phyloP scores from a whole-genome alignment of 2,888 invertebrate genomes.

The Diogma glabrata region DNA sequence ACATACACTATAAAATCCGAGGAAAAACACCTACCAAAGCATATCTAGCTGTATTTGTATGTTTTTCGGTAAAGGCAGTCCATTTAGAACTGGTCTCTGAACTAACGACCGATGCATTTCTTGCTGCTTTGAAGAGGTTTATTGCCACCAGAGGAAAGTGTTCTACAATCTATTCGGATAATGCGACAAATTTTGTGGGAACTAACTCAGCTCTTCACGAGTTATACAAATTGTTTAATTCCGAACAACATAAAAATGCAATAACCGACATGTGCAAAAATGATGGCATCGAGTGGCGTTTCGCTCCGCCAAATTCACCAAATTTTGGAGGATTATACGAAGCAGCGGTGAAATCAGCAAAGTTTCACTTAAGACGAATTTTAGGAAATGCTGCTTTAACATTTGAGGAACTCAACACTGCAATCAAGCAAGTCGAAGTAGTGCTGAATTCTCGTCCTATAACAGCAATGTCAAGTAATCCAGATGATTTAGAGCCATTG shows the following conservation, averaged over 20 bases:
- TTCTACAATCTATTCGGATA: background rate
- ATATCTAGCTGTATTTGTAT: no score
- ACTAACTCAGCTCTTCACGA: background rate
- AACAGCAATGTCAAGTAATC: no score
- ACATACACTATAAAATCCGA: no score
- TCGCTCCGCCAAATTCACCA: background rate
- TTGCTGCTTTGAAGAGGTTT: background rate
- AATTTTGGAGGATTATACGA: background rate
- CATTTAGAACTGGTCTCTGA: background rate
- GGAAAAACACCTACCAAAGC: no score
- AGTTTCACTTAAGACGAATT: background rate
- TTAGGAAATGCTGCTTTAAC: no score
- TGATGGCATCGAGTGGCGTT: background rate
- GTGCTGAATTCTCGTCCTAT: no score
- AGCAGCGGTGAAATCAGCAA: background rate
- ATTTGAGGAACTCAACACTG: no score
- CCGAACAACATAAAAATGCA: background rate
- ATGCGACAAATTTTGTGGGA: background rate
- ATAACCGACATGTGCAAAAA: no score
- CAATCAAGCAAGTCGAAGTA: no score
- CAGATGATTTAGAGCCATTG: no score
- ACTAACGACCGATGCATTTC: background rate
- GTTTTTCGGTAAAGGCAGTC: no score
- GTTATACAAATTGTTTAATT: background rate
- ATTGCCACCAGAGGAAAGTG: background rate